A percentile compares a stretch with the other conserved stretches of the same genome.
These are phyloP conservation scores for Petroica traversi DNA, from an alignment of 2,113 vertebrate species.

Conservation along the genomic window DNA sequence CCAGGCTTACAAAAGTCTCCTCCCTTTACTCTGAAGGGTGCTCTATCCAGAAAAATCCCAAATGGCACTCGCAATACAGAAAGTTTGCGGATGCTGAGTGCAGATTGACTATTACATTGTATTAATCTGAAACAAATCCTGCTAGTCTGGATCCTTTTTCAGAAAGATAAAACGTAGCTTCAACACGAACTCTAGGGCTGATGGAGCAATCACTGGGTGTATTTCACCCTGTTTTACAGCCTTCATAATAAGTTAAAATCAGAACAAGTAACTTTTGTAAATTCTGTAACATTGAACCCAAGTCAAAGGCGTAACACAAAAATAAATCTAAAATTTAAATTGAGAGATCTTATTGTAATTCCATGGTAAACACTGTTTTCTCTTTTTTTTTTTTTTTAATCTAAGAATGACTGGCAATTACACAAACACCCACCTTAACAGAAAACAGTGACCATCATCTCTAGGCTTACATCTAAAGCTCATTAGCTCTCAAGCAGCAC, in stretches of 20 bases:
- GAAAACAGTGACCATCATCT: not conserved
- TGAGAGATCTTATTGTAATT: not conserved
- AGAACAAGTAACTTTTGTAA: not conserved
- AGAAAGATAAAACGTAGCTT: not conserved
- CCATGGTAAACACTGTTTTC: not conserved
- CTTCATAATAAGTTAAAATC: not conserved
- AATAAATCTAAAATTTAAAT: not conserved
- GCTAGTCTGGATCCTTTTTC: not conserved
- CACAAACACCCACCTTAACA: not conserved
- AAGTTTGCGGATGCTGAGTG: not conserved
- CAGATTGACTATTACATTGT: not conserved
- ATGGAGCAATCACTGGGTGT: not conserved
- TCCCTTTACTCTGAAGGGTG: not conserved
- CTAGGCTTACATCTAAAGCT: not conserved
- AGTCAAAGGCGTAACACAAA: not conserved
- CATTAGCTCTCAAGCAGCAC: conserved; percentile 12
- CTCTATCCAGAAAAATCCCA: not conserved
- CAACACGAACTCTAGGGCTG: not conserved
- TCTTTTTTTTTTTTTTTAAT: not conserved
- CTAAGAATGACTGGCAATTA: not conserved
- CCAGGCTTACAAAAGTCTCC: not conserved
- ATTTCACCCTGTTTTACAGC: not conserved
- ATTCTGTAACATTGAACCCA: not conserved
- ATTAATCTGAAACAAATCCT: not conserved
- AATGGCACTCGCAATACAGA: not conserved